Percentiles rank a stretch among this genome's conserved stretches.
These are phyloP conservation scores for Ameiurus melas DNA, from an alignment of 2,113 vertebrate species.

Conservation along the genomic window DNA sequence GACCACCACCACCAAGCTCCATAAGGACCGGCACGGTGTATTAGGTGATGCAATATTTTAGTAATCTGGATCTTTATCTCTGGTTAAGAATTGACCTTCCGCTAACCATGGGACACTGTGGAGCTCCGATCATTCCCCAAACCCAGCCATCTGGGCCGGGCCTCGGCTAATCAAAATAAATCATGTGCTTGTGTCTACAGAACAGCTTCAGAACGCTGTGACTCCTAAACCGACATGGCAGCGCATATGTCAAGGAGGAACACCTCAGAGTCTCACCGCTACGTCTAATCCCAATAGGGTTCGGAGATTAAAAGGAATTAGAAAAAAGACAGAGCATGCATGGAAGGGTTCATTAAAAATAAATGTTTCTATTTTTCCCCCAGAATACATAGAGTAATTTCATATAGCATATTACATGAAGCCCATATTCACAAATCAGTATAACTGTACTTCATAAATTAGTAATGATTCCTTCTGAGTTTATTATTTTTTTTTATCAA, in stretches of 20 bases:
- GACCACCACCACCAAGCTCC: background rate
- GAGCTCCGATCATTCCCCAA: conserved; percentile 17
- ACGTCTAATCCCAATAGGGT: background rate
- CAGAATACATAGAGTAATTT: background rate
- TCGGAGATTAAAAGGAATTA: background rate
- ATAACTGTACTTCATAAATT: background rate
- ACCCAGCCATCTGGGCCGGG: conserved; percentile 52
- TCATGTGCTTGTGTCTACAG: conserved; percentile 46
- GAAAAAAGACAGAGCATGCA: background rate
- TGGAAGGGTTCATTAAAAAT: background rate
- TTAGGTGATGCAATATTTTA: background rate
- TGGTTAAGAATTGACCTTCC: background rate
- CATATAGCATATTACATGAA: background rate
- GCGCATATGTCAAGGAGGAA: conserved; percentile 39
- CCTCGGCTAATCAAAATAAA: conserved; percentile 55
- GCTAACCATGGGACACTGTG: background rate
- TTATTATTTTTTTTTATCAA: background rate
- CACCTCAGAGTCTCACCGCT: conserved; percentile 1
- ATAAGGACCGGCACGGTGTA: background rate
- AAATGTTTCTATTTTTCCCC: too few relatives aligned
- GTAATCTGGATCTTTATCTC: background rate
- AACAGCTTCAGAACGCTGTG: conserved; percentile 22
- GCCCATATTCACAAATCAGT: background rate
- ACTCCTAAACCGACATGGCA: conserved; percentile 33
- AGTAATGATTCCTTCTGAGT: background rate